phyloP scores from a whole-genome alignment of 1,140 invertebrate species.

The Dinoponera quadriceps region DNA sequence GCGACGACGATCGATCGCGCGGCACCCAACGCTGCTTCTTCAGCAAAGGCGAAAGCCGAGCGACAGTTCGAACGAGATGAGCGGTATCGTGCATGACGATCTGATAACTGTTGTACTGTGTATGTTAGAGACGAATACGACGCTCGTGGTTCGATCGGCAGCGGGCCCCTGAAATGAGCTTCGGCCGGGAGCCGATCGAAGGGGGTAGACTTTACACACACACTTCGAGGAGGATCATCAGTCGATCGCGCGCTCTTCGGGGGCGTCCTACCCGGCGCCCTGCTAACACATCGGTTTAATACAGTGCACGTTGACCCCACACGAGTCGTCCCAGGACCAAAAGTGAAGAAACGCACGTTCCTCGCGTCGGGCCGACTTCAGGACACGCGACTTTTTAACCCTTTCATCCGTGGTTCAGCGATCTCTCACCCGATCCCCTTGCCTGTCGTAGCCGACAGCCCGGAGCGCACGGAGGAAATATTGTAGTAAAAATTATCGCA shows the following conservation, averaged over 20 bases:
- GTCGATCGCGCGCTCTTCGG: constrained; percentile 56
- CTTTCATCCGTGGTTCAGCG: constrained; percentile 16
- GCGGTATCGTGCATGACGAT: constrained; percentile 42
- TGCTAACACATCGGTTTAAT: constrained; percentile 54
- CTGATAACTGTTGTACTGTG: constrained; percentile 44
- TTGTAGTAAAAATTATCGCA: too few relatives aligned
- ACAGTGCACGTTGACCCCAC: constrained; percentile 63
- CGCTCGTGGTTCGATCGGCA: constrained; percentile 10
- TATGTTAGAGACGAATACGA: constrained; percentile 20
- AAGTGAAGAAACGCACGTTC: constrained; percentile 13
- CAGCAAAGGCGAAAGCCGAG: background rate
- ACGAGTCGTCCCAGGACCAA: constrained; percentile 21
- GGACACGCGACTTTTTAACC: constrained; percentile 25
- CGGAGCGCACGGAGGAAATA: background rate
- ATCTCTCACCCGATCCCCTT: constrained; percentile 31
- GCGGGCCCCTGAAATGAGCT: background rate
- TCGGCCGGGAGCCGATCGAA: constrained; percentile 40
- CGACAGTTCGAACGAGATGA: background rate
- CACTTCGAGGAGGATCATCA: constrained; percentile 54
- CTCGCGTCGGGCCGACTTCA: constrained; percentile 14
- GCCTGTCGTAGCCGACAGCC: background rate
- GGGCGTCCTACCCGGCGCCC: constrained; percentile 40
- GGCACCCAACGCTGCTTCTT: constrained; percentile 14
- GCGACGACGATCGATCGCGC: too few relatives aligned
- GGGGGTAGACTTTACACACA: constrained; percentile 21